Evolutionary conservation across 1,140 invertebrate species (phyloP), one percentile per base, ranked within the genome.

Genomic region (Eriosoma lanigerum): DNA sequence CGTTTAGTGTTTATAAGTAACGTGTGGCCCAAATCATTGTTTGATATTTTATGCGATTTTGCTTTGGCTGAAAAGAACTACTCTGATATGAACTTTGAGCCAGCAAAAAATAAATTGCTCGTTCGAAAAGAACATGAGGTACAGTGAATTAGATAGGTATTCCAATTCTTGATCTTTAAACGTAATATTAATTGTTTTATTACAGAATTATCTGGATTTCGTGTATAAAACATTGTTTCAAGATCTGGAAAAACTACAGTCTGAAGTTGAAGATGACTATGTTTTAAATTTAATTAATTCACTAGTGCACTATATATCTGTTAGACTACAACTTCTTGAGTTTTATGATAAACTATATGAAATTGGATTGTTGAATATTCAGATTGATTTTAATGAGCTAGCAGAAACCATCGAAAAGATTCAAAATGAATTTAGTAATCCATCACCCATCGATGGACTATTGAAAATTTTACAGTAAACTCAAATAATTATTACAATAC

Each of bases 61-160:
- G 75, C 75, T 19, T 78, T 78, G 24, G 75, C 75, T 5, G 75
- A 78, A 78, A 78, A 78, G 21, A 62, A 62, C 10, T 78, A 78
- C 26, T 58, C 24, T n/a, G 75, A 62, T 26, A 78, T 32, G 1
- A 62, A 78, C 62, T 78, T 78, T 60, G 75, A 60, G 10, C 75
- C 75, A 26, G 15, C 32, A 15, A 78, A 29, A 60, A 62, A 46
- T 32, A 78, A 78, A 78, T 62, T 26, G 15, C 32, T 58, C 44
- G 75, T 29, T 17, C 75, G 75, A 24, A 78, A 58, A n/a, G 75
- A 78, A 46, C 24, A 78, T 12, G 56, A 78, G 24, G 75, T 78
- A 78, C 29, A 46, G 15, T 3, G 50, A 3, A 44, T 66, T 12
- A n/a, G 2, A 24, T 26, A 24, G 1, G 1, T 32, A n/a, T 38